phyloP scores from a whole-genome alignment of 1,140 invertebrate species.

The Temnothorax longispinosus region DNA sequence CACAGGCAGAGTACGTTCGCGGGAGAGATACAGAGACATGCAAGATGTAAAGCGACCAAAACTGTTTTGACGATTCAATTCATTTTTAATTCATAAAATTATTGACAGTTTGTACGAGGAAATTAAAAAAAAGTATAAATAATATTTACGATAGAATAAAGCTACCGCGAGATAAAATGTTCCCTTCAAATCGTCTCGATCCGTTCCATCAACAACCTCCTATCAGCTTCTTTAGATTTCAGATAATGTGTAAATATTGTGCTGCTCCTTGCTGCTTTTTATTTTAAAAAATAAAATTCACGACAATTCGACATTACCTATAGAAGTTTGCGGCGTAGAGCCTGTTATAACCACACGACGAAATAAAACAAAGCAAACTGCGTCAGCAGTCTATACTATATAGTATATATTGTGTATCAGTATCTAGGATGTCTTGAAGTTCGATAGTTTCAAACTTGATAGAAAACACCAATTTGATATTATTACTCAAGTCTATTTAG shows the following conservation, averaged over 20 bases:
- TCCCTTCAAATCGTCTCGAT: not conserved
- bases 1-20: not conserved
- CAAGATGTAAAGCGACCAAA: not conserved
- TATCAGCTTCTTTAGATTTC: not conserved
- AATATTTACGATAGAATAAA: not conserved
- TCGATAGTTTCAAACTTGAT: not conserved
- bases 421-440: not conserved
- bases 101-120: not conserved
- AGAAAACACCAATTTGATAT: not conserved
- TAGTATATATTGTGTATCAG: not conserved
- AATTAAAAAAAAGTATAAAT: not conserved
- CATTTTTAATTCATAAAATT: not conserved
- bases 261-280: not conserved
- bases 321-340: not conserved
- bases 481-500: not conserved
- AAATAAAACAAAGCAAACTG: constrained; percentile 14
- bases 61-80: constrained; percentile 5
- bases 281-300: not conserved
- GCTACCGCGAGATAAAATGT: not conserved
- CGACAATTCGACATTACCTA: not conserved
- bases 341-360: not conserved
- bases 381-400: not conserved
- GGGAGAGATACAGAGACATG: constrained; percentile 16
- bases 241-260: not conserved
- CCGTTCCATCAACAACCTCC: not conserved